phyloP scores from a whole-genome alignment of 1,140 invertebrate species.

The Sitodiplosis mosellana region DNA sequence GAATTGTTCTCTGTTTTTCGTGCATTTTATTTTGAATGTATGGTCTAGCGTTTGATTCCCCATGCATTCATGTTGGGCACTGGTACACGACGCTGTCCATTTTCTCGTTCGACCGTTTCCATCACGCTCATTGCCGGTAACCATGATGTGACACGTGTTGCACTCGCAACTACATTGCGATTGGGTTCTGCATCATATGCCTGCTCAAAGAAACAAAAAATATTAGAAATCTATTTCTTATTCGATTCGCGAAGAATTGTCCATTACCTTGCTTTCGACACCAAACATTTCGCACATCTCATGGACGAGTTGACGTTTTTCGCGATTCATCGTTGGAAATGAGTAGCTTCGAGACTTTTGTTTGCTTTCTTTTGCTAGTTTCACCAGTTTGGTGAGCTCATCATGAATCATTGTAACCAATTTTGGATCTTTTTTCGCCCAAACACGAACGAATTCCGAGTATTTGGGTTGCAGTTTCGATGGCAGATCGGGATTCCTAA shows the following conservation, averaged over 20 bases:
- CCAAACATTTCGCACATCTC: constrained; percentile 91
- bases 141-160: constrained; percentile 66
- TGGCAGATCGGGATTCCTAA: constrained; percentile 71
- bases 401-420: constrained; percentile 76
- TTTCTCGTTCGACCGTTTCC: constrained; percentile 58
- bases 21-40: background rate
- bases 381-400: constrained; percentile 66
- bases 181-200: constrained; percentile 91
- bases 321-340: constrained; percentile 82
- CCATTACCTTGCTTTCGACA: constrained; percentile 34
- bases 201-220: background rate
- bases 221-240: too few species aligned
- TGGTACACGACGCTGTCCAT: constrained; percentile 56
- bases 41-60: constrained; percentile 17
- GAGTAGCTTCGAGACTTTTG: constrained; percentile 72
- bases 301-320: constrained; percentile 78
- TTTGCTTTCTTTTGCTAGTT: constrained; percentile 72
- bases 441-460: constrained; percentile 70
- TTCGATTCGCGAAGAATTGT: too few species aligned
- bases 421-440: constrained; percentile 59
- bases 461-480: constrained; percentile 65
- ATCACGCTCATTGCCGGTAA: constrained; percentile 66
- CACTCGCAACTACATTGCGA: constrained; percentile 84
- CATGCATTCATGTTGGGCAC: constrained; percentile 37
- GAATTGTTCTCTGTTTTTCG: background rate